Percentiles rank a stretch among this genome's conserved stretches.
These are phyloP conservation scores for Dolichallabes microphthalmus DNA, from an alignment of 2,113 vertebrate species.

Conservation along the genomic window DNA sequence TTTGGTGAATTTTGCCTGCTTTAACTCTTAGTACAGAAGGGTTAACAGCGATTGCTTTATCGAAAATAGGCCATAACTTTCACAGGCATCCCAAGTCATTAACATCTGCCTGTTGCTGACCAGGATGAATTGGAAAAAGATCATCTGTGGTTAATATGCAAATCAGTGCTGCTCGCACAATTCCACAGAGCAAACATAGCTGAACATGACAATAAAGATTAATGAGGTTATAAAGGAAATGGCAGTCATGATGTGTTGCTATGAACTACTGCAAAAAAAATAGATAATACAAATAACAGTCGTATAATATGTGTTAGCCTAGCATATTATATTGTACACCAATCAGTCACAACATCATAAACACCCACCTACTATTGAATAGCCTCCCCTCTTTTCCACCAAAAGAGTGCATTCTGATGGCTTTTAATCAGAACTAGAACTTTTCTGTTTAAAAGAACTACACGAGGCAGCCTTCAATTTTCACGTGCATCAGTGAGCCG, in stretches of 20 bases:
- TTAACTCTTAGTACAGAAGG: neutral
- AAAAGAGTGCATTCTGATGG: no score
- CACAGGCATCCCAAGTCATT: neutral
- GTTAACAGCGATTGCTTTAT: conserved; percentile 4
- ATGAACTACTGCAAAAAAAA: neutral
- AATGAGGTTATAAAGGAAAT: neutral
- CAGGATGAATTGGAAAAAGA: conserved; percentile 1
- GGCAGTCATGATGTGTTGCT: neutral
- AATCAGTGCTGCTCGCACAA: conserved; percentile 1
- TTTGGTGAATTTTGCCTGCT: conserved; percentile 4
- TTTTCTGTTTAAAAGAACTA: no score
- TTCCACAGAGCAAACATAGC: neutral
- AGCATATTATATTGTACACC: neutral
- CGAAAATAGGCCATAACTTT: neutral
- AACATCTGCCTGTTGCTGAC: neutral
- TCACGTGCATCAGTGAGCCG: no score
- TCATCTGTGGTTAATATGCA: neutral
- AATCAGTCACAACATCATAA: no score
- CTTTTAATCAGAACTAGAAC: no score
- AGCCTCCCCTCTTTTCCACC: no score
- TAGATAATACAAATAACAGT: neutral
- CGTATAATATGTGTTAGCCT: neutral
- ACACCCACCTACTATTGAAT: no score
- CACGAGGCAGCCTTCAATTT: no score
- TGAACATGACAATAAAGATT: neutral